Conservation (phyloP, 2,888 invertebrate species). For the Melanostoma scalare region DNA sequence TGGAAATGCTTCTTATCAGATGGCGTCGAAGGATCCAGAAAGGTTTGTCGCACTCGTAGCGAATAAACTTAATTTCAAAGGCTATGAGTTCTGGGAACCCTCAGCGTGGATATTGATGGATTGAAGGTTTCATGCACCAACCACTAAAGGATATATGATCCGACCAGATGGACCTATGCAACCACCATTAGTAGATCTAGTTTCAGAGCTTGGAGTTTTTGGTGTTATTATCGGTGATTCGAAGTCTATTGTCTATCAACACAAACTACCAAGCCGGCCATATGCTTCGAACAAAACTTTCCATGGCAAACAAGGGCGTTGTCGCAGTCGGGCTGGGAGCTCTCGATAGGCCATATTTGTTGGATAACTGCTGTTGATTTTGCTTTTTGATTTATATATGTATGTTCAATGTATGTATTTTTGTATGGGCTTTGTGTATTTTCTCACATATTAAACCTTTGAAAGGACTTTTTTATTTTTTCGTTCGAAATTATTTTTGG, state of each 20-base stretch:
- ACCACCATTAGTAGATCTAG: constrained; percentile 86
- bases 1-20: constrained; percentile 90
- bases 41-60: too few relatives aligned
- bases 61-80: constrained; percentile 82
- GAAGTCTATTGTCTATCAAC: constrained; percentile 78
- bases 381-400: too few relatives aligned
- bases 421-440: too few relatives aligned
- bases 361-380: constrained; percentile 80
- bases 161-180: constrained; percentile 84
- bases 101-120: constrained; percentile 97
- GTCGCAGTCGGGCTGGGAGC: constrained; percentile 95
- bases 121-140: constrained; percentile 88
- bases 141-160: constrained; percentile 90
- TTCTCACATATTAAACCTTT: too few relatives aligned
- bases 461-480: too few relatives aligned
- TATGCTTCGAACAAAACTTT: constrained; percentile 93
- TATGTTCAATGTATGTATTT: too few relatives aligned
- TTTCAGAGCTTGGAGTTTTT: constrained; percentile 97
- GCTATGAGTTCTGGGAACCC: constrained; percentile 86
- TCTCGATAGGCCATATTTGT: constrained; percentile 93
- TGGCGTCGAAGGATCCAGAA: constrained; percentile 85
- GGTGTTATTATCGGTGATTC: constrained; percentile 91
- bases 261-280: constrained; percentile 92
- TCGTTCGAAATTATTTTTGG: too few relatives aligned
- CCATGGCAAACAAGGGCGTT: constrained; percentile 94